Evolutionary conservation across 2,113 vertebrate species (phyloP), one percentile per base, ranked within the genome.

Genomic region (Ancistrus triradiatus): DNA sequence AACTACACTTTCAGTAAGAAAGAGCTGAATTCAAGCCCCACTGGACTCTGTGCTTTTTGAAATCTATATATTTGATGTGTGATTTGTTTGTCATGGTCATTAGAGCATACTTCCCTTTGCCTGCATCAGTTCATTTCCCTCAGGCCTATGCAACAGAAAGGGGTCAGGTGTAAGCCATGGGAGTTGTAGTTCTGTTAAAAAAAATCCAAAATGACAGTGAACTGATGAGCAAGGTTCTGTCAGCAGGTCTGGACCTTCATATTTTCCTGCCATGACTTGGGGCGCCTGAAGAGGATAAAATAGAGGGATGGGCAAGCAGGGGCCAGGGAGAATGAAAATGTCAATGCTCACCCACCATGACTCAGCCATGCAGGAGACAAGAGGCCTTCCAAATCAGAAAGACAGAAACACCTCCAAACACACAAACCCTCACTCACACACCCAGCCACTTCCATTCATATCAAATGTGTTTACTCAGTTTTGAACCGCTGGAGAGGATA

Each of bases 341-440:
- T 68, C 68, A 75, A 15, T 31, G 64, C 59, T 62, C 59, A 53
- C 68, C 64, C 55, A 71, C 53, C 19, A 55, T 63, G 69, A 44
- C 42, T 59, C 59, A 44, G 40, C 64, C 24, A 38, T 47, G 50
- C 46, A 59, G 49, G 59, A 72, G 50, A 75, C 14, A 10, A 37
- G 31, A 59, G 7, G 19, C 50, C 55, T 59, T 47, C 25, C 44
- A 66, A 72, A 68, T 65, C 27, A 68, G 59, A 68, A 17, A 70
- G 59, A 68, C 63, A 55, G 37, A 63, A 48, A 74, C 55, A 65
- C 42, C 42, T 57, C 31, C 24, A 59, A 33, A 44, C 37, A 63
- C 33, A 57, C 40, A 25, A 27, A 62, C 25, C n/a, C 15, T 17
- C 55, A 44, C 21, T 48, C 10, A 43, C 28, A 65, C 14, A 47